Percentiles rank a stretch among this genome's conserved stretches.
phyloP scores from a whole-genome alignment of 2,113 vertebrate genomes.

The Vidua chalybeata region DNA sequence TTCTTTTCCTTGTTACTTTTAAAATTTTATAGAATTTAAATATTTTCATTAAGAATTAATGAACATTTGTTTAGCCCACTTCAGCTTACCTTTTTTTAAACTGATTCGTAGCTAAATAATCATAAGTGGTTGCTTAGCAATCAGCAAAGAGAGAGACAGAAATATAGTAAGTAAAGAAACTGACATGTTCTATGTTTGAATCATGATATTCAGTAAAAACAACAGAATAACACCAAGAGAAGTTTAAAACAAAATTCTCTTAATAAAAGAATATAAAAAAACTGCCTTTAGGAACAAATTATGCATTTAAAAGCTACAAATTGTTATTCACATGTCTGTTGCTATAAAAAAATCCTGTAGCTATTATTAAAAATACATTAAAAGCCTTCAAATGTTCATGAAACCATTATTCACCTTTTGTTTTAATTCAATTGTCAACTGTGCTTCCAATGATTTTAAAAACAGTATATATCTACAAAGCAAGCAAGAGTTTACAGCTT shows the following conservation, averaged over 20 bases:
- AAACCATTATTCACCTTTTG: slow-evolving; percentile 50
- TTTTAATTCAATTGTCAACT: slow-evolving; percentile 64
- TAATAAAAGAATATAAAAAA: slow-evolving; percentile 29
- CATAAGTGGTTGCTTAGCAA: slow-evolving; percentile 61
- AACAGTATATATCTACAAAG: slow-evolving; percentile 56
- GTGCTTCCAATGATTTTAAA: slow-evolving; percentile 36
- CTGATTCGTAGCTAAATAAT: slow-evolving; percentile 17
- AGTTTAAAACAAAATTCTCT: slow-evolving; percentile 12
- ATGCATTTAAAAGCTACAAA: slow-evolving; percentile 11
- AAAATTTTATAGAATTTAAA: slow-evolving; percentile 10
- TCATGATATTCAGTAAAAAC: slow-evolving; percentile 37
- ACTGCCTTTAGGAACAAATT: not conserved
- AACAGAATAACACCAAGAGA: not conserved
- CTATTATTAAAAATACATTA: slow-evolving; percentile 60
- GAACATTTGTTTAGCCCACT: not conserved
- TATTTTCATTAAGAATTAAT: slow-evolving; percentile 5
- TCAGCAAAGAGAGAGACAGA: slow-evolving; percentile 48
- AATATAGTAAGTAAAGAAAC: slow-evolving; percentile 46
- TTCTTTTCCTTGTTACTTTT: not conserved
- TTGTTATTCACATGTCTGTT: not conserved
- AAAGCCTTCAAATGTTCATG: slow-evolving; percentile 42
- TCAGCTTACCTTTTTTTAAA: not conserved
- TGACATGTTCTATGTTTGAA: slow-evolving; percentile 14
- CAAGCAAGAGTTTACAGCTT: slow-evolving; percentile 49
- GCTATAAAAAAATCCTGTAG: not conserved